Evolutionary conservation across 1,140 invertebrate genomes (phyloP).

Genomic region (Calosoma granatense): DNA sequence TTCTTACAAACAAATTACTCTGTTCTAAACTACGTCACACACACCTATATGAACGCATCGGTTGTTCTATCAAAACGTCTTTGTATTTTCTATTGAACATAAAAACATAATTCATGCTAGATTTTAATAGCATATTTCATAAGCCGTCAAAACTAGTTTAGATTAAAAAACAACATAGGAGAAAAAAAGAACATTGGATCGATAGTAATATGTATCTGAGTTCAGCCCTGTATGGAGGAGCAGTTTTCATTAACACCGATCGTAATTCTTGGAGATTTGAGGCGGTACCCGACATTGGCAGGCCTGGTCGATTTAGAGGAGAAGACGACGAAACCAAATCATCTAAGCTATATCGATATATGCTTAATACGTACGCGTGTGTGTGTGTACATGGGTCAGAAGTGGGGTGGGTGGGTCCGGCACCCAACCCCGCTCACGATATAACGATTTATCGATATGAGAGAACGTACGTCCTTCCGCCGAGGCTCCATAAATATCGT

Average conservation of each 20-base stretch:
- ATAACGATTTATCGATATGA: not conserved
- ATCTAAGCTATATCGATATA: not conserved
- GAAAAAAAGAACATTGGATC: too few species aligned
- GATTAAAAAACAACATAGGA: too few species aligned
- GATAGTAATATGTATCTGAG: too few species aligned
- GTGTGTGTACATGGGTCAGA: too few species aligned
- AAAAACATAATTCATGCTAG: too few species aligned
- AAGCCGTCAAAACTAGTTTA: too few species aligned
- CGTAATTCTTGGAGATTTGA: not conserved
- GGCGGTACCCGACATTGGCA: not conserved
- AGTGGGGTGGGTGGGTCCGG: not conserved
- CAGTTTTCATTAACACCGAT: slow-evolving; percentile 2
- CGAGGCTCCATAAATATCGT: slow-evolving; percentile 26
- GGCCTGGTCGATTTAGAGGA: not conserved
- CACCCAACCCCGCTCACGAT: not conserved
- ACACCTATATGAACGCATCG: too few species aligned
- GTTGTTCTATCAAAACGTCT: too few species aligned
- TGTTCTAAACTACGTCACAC: too few species aligned
- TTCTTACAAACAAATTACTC: too few species aligned
- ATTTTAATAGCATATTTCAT: too few species aligned
- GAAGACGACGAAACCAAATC: not conserved
- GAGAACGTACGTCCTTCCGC: not conserved
- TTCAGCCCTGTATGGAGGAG: not conserved
- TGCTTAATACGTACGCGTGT: not conserved
- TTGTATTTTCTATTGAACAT: too few species aligned